Conservation (phyloP, 2,113 vertebrate genomes). For the Emydocephalus ijimae region DNA sequence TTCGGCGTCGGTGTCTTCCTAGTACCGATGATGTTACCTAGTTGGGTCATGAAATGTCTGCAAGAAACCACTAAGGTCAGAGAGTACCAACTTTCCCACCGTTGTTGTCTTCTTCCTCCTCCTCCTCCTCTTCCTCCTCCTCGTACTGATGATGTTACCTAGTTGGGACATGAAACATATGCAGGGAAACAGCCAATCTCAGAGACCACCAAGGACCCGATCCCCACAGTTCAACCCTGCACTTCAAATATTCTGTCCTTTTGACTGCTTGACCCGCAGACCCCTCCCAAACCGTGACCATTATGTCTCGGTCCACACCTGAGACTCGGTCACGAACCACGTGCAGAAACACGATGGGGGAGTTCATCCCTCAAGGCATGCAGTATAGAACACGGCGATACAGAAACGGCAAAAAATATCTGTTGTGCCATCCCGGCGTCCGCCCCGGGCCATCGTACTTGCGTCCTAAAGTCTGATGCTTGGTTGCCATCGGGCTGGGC, state of each 20-base stretch:
- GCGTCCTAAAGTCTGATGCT: background rate
- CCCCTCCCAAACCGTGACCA: background rate
- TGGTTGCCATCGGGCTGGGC: background rate
- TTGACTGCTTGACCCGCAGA: background rate
- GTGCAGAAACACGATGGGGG: background rate
- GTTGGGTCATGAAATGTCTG: background rate
- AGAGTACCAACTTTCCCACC: too few relatives aligned
- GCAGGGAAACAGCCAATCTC: too few relatives aligned
- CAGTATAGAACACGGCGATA: background rate
- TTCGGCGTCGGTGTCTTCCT: background rate
- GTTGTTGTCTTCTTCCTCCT: too few relatives aligned
- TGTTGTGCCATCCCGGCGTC: background rate
- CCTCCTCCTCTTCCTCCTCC: too few relatives aligned
- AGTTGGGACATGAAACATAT: too few relatives aligned
- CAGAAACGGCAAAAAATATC: background rate
- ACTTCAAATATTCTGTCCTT: background rate
- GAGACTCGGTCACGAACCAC: fast-evolving
- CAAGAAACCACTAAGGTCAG: background rate
- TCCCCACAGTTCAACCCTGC: background rate
- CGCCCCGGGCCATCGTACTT: background rate
- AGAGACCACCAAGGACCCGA: too few relatives aligned
- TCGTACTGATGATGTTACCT: too few relatives aligned
- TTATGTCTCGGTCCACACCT: background rate
- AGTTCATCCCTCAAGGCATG: background rate
- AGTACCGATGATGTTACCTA: background rate